These are phyloP conservation scores for Stomatorhinus ivindoensis DNA, from an alignment of 2,113 vertebrate species.

Conservation along the genomic window DNA sequence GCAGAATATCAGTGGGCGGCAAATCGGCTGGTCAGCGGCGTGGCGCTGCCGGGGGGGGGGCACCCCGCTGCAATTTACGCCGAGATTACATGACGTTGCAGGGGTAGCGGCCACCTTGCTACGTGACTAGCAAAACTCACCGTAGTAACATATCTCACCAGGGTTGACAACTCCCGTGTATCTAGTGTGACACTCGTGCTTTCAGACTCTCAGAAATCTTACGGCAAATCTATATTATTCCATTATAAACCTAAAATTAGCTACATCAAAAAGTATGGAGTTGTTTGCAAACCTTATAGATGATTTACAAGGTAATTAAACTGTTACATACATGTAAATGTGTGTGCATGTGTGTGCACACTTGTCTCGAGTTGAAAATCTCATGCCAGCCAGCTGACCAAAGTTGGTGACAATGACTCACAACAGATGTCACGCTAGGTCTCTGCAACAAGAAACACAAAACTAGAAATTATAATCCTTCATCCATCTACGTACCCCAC, in stretches of 20 bases:
- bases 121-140: neutral
- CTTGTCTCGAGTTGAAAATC: neutral
- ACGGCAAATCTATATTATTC: neutral
- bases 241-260: neutral
- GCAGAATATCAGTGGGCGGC: neutral
- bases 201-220: neutral
- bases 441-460: neutral
- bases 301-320: neutral
- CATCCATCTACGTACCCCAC: neutral
- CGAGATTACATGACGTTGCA: neutral
- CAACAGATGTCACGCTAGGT: neutral
- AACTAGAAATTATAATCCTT: neutral
- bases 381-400: neutral
- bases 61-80: neutral
- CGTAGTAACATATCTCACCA: neutral
- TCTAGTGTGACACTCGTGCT: neutral
- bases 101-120: neutral
- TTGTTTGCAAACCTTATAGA: neutral
- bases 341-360: neutral
- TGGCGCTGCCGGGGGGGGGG: neutral
- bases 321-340: neutral
- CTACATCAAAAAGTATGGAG: neutral
- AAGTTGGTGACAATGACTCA: neutral
- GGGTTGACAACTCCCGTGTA: neutral
- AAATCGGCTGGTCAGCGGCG: neutral